Base-by-base conservation (phyloP, 2,797 vertebrate species). In the Intellagama lesueurii region DNA sequence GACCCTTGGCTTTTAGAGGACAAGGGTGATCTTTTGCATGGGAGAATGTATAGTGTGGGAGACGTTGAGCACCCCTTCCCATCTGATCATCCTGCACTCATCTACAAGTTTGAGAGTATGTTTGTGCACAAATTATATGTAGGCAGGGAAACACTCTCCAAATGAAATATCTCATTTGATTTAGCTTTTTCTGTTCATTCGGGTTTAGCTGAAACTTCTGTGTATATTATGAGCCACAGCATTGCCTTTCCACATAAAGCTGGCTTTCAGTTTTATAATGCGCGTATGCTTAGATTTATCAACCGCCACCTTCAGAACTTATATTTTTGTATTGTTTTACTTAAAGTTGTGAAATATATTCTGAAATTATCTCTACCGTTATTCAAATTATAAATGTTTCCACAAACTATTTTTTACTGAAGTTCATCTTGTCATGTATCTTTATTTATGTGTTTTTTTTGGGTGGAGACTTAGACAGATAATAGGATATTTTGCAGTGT, bases 291-390 rank as follows among this genome's bases (percentile, higher is more conserved):
- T 86, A 30, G 80, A 73, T 93, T 92, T 90, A 80, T 91, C 52
- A 89, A 80, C 81, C 89, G 69, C 5, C 75, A 66, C 40, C 22
- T 75, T 79, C 83, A 93, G 85, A 52, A 89, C 93, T 96, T 96
- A 91, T 95, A 72, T 91, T 95, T 93, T 94, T 94, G 85, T 94
- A 95, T 72, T 30, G 40, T 89, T 93, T 92, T 90, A 87, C 90
- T 91, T 91, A 81, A 92, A 68, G 7, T 56, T 88, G 89, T 85
- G 93, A 95, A 93, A 40, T 82, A 26, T 91, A 88, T 89, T 91
- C 89, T 91, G 49, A 83, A 72, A 83, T 76, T 32, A 1, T 68
- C 17, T 79, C 16, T 88, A 76, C 88, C 93, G 9, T 84, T 77
- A 76, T 91, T 91, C 79, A 77, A 76, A 88, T 83, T 92, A 89